Percentiles rank a stretch among this genome's conserved stretches.
Evolutionary conservation across 2,113 vertebrate species (phyloP).

Genomic region (Oreotrochilus melanogaster): DNA sequence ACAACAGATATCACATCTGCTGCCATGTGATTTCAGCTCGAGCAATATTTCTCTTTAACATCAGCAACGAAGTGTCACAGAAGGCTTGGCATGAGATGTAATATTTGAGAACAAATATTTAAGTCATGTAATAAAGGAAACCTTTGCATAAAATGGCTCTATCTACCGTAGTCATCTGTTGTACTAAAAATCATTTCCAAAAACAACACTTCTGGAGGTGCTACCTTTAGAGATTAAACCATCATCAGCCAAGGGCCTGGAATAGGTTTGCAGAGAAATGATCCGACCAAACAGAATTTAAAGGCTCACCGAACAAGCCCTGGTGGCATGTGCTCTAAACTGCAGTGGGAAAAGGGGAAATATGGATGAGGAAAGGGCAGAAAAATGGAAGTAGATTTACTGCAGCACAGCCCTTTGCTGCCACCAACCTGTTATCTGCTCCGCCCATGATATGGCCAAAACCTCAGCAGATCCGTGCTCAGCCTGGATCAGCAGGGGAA

Average conservation of each 20-base stretch:
- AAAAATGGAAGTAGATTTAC: neutral
- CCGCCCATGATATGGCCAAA: neutral
- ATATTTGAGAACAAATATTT: slow-evolving; percentile 33
- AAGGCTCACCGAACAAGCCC: neutral
- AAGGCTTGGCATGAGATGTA: neutral
- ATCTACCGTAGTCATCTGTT: slow-evolving; percentile 8
- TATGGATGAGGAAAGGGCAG: neutral
- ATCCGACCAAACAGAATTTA: neutral
- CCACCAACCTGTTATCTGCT: neutral
- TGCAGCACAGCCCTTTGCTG: neutral
- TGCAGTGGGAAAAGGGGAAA: neutral
- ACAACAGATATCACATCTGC: accelerated
- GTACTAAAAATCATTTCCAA: neutral
- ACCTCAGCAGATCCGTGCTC: neutral
- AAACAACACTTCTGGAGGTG: neutral
- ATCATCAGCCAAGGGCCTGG: neutral
- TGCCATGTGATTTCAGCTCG: neutral
- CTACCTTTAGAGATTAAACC: neutral
- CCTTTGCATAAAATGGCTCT: neutral
- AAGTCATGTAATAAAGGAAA: slow-evolving; percentile 14
- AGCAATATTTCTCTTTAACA: neutral
- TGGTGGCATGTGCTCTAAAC: neutral
- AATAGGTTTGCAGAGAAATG: neutral
- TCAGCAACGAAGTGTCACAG: neutral
- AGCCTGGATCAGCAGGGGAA: neutral